Evolutionary conservation across 2,113 vertebrate species (phyloP).

Genomic region (Pitta sordida): DNA sequence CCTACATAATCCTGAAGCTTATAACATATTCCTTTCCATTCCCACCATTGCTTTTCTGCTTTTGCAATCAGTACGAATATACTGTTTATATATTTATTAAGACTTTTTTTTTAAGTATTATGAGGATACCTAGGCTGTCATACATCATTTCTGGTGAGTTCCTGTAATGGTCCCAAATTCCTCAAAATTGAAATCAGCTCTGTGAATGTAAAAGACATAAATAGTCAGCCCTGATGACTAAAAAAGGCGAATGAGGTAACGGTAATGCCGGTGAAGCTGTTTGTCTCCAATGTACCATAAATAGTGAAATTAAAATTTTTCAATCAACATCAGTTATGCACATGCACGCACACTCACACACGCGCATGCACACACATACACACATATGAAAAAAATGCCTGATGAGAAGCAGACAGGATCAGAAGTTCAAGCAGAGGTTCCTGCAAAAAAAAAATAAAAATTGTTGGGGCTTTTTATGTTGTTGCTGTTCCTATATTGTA

Average conservation of each 20-base stretch:
- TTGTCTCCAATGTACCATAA: constrained; percentile 69
- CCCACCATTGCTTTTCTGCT: constrained; percentile 26
- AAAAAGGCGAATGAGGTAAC: constrained; percentile 70
- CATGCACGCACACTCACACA: not conserved
- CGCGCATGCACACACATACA: not conserved
- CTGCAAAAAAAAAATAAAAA: not conserved
- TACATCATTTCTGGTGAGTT: constrained; percentile 52
- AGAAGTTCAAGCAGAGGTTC: constrained; percentile 46
- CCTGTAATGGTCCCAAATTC: constrained; percentile 51
- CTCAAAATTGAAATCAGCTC: constrained; percentile 63
- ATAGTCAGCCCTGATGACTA: constrained; percentile 60
- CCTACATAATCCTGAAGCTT: not conserved
- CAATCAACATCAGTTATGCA: constrained; percentile 28
- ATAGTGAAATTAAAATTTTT: constrained; percentile 67
- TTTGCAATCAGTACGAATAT: constrained; percentile 59
- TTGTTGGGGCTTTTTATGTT: not conserved
- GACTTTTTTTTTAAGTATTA: constrained; percentile 12
- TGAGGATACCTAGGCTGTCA: constrained; percentile 55
- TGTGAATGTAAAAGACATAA: constrained; percentile 70
- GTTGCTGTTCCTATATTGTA: not conserved
- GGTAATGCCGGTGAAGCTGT: constrained; percentile 37
- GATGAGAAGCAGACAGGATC: constrained; percentile 57
- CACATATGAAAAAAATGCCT: not conserved
- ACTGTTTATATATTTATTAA: constrained; percentile 48
- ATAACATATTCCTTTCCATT: not conserved